phyloP scores from a whole-genome alignment of 2,113 vertebrate genomes.

The Gila orcuttii region DNA sequence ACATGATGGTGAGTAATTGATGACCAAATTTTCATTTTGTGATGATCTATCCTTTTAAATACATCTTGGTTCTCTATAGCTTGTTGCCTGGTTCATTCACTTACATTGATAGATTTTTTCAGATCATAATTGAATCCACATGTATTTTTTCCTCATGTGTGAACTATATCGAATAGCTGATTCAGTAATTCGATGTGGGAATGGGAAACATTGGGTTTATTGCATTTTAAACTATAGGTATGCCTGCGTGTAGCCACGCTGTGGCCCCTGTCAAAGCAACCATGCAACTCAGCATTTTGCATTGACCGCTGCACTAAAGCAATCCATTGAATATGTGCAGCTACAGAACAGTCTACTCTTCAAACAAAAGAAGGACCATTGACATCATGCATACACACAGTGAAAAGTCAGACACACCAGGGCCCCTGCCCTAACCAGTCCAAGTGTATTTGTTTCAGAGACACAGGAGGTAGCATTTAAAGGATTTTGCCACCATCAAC shows the following conservation, averaged over 20 bases:
- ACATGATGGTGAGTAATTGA: no score
- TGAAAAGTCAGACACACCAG: conserved; percentile 45
- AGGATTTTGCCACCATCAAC: conserved; percentile 75
- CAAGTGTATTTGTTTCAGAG: conserved; percentile 59
- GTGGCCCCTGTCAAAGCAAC: conserved; percentile 66
- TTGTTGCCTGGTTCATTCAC: not conserved
- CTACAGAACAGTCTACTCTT: conserved; percentile 70
- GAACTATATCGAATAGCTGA: not conserved
- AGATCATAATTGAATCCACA: not conserved
- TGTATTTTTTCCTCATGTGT: not conserved
- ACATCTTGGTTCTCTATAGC: not conserved
- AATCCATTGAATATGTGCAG: conserved; percentile 73
- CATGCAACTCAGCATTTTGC: conserved; percentile 75
- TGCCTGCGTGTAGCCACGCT: conserved; percentile 11
- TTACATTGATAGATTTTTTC: not conserved
- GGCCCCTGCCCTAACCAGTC: conserved; percentile 58
- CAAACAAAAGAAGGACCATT: conserved; percentile 68
- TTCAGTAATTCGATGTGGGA: not conserved
- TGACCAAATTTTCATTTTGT: no score
- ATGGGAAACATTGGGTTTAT: not conserved
- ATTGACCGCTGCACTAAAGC: conserved; percentile 70
- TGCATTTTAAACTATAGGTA: conserved; percentile 23
- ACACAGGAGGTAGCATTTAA: conserved; percentile 59
- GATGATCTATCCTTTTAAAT: no score
- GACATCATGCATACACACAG: conserved; percentile 41